A percentile compares a stretch with the other conserved stretches of the same genome.
phyloP scores from a whole-genome alignment of 2,113 vertebrate genomes.

The Haemorhous mexicanus region DNA sequence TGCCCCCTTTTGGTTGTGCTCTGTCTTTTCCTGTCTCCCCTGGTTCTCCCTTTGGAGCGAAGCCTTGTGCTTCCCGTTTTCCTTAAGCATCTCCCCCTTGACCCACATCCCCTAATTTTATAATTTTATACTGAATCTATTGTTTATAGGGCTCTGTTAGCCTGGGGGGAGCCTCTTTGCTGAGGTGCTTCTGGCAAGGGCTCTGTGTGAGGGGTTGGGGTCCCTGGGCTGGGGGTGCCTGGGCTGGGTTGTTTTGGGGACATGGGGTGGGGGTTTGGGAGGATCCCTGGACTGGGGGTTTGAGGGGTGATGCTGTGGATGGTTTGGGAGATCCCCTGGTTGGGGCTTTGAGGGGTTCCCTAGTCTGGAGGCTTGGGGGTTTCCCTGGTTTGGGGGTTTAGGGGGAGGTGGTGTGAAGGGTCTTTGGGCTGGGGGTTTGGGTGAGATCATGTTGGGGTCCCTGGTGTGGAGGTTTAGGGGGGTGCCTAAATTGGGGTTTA shows the following conservation, averaged over 20 bases:
- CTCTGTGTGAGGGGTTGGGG: not conserved
- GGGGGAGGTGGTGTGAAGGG: not conserved
- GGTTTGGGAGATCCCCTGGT: not conserved
- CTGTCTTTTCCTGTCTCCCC: rapidly evolving
- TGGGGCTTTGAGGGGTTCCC: too few species aligned
- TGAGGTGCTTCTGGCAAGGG: not conserved
- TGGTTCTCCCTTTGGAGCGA: rapidly evolving
- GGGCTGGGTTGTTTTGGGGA: too few species aligned
- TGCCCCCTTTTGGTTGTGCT: not conserved
- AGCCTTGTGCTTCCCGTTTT: not conserved
- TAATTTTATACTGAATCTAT: rapidly evolving
- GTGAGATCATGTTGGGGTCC: not conserved
- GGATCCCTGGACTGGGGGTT: too few species aligned
- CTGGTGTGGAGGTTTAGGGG: not conserved
- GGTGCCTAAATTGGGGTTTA: too few species aligned
- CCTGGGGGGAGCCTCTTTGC: not conserved
- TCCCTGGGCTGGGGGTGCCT: too few species aligned
- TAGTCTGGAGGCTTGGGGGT: not conserved
- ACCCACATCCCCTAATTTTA: not conserved
- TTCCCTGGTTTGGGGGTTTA: not conserved
- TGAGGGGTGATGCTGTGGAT: not conserved
- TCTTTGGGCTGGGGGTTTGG: not conserved
- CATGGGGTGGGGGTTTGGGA: not conserved
- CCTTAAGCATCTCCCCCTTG: not conserved
- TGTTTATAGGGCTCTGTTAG: not conserved